Base-by-base conservation (phyloP, 1,140 invertebrate species). In the Delia radicum region DNA sequence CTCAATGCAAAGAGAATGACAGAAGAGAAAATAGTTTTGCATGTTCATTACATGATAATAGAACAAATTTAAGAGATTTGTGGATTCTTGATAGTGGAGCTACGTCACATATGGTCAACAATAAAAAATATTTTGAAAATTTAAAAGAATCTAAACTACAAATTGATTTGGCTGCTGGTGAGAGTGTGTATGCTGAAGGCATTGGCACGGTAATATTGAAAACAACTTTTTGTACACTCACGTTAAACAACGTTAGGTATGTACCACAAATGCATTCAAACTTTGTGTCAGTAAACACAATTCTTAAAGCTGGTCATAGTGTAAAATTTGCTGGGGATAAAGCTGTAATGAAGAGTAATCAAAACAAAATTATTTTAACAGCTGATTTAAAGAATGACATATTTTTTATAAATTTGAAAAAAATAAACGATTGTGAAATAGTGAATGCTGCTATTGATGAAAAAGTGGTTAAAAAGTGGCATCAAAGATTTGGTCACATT, bases 21-120 rank as follows among this genome's bases (percentile, higher is more conserved):
- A 63, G 27, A 37, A 28, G 13, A 26, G 67, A 31, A 21, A 18
- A 73, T 13, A 13, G 15, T 10, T 28, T 27, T 72, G 75, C 75
- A 4, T 73, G 21, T 28, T 21, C 69, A 3, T 73, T 73, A 29
- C 13, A 26, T 24, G 69, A 28, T 73, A 33, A 18, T 7, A 73
- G 28, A 27, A 7, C 31, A 26, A 27, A 55, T 21, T 48, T 33
- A 28, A 73, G 33, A 37, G 27, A 76, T 7, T 18, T 21, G 5
- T 75, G 74, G 74, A 31, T 75, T 13, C 65, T 75, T 15, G 74
- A 75, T 24, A 55, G 37, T 24, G 74, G 74, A n/a, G 74, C 74
- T 21, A 24, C 37, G 21, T 75, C 74, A 8, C 74, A 75, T 29
- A 73, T 76, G 75, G 7, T 48, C 13, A 33, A 26, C 13, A 46